A percentile compares a stretch with the other conserved stretches of the same genome.
phyloP scores from a whole-genome alignment of 2,888 invertebrate genomes.

The Eupithecia centaureata region DNA sequence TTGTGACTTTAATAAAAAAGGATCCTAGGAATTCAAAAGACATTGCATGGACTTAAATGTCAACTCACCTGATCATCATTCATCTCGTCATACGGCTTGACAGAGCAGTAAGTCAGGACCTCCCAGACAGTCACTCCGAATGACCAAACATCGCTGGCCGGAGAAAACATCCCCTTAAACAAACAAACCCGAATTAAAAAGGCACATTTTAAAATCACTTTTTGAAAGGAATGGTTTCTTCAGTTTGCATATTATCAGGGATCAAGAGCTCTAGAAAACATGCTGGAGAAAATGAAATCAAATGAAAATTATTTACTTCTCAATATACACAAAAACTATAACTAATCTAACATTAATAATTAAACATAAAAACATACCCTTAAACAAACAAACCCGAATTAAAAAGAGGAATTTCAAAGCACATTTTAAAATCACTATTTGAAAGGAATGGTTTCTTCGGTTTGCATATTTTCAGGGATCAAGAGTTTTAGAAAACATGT shows the following conservation, averaged over 20 bases:
- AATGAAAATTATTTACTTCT: no score
- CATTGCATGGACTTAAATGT: not conserved
- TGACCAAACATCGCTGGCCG: slow-evolving; percentile 95
- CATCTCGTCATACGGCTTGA: slow-evolving; percentile 92
- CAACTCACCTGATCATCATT: slow-evolving; percentile 90
- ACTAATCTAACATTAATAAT: no score
- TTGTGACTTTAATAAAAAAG: no score
- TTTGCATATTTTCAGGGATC: slow-evolving; percentile 38
- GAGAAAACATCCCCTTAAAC: slow-evolving; percentile 92
- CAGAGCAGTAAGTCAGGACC: slow-evolving; percentile 90
- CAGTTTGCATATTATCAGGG: slow-evolving; percentile 36
- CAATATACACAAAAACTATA: no score
- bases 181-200: slow-evolving; percentile 17
- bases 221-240: slow-evolving; percentile 24
- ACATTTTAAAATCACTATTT: no score
- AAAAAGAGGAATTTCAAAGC: slow-evolving; percentile 19
- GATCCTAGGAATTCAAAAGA: not conserved
- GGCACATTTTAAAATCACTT: not conserved
- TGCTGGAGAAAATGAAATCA: no score
- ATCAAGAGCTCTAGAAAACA: slow-evolving; percentile 33
- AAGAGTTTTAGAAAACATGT: slow-evolving; percentile 37
- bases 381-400: slow-evolving; percentile 9
- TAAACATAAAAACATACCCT: no score
- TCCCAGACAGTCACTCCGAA: slow-evolving; percentile 97
- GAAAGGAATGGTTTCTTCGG: slow-evolving; percentile 21